Conservation (phyloP, 2,113 vertebrate species). For the Heteronetta atricapilla region DNA sequence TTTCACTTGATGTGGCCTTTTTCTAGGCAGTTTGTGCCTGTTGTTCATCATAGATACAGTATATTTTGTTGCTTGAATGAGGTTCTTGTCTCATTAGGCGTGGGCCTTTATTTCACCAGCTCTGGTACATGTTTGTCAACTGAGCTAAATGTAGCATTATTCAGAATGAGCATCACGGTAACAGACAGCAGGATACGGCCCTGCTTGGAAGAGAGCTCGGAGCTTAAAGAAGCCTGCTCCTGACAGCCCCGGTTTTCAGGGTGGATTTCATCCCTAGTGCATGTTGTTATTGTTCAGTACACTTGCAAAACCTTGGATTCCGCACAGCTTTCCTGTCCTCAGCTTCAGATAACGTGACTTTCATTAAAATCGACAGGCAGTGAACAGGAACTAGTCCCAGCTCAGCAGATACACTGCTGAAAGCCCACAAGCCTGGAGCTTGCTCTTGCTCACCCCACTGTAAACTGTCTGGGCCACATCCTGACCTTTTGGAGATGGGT, state of each 20-base stretch:
- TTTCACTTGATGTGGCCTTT: background rate
- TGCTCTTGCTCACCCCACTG: background rate
- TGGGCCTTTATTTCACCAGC: background rate
- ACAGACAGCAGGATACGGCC: background rate
- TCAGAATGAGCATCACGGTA: background rate
- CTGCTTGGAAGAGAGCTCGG: background rate
- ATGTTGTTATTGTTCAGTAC: background rate
- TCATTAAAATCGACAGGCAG: background rate
- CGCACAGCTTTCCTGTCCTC: background rate
- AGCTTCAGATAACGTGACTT: background rate
- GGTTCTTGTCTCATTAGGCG: background rate
- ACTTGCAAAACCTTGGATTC: background rate
- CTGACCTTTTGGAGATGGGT: background rate
- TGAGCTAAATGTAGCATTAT: background rate
- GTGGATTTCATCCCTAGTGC: background rate
- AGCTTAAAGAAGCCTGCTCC: background rate
- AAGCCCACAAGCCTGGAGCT: background rate
- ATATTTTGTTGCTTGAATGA: background rate
- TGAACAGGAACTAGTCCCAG: background rate
- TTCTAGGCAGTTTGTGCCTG: background rate
- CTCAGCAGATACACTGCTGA: background rate
- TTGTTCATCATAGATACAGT: background rate
- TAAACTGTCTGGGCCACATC: background rate
- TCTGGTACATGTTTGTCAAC: background rate
- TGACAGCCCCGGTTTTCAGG: background rate